A percentile compares a stretch with the other conserved stretches of the same genome.
Conservation (phyloP, 23 tunicate genomes). For the Ascidia mentula region DNA sequence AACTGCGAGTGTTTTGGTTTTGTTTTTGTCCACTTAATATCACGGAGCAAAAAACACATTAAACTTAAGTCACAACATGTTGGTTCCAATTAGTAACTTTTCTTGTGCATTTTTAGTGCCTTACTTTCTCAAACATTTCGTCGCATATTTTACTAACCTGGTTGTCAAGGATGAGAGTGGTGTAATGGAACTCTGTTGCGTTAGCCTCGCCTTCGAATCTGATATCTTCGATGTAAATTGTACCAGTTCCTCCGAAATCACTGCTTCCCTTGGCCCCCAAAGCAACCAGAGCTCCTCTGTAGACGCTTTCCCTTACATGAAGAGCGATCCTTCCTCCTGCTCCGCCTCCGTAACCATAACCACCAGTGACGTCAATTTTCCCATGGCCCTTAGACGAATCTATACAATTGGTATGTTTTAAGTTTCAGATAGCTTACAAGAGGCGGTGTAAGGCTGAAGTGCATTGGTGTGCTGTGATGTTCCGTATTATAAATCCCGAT, state of each 20-base stretch:
- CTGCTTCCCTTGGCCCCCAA: conserved; percentile 10
- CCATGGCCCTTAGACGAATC: conserved; percentile 24
- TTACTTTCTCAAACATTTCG: no score
- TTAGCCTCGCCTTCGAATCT: background rate
- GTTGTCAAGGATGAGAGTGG: conserved; percentile 22
- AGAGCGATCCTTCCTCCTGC: conserved; percentile 39
- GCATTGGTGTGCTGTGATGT: no score
- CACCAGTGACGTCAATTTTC: conserved; percentile 34
- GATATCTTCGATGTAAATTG: conserved; percentile 21
- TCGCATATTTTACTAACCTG: conserved; percentile 24
- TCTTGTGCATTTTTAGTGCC: no score
- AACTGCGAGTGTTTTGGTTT: no score
- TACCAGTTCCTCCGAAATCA: conserved; percentile 26
- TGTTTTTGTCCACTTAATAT: no score
- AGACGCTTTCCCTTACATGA: conserved; percentile 15
- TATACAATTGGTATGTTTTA: no score
- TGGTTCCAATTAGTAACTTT: no score
- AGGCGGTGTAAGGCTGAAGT: no score
- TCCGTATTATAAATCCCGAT: no score
- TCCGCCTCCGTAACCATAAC: conserved; percentile 27
- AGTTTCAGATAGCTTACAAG: no score
- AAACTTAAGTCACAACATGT: no score
- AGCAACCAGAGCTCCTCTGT: background rate
- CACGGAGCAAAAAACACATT: no score
- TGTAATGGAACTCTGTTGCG: conserved; percentile 18